These are phyloP conservation scores for Zhuqinia jingwanae DNA, from an alignment of 2,888 invertebrate species.

Conservation along the genomic window DNA sequence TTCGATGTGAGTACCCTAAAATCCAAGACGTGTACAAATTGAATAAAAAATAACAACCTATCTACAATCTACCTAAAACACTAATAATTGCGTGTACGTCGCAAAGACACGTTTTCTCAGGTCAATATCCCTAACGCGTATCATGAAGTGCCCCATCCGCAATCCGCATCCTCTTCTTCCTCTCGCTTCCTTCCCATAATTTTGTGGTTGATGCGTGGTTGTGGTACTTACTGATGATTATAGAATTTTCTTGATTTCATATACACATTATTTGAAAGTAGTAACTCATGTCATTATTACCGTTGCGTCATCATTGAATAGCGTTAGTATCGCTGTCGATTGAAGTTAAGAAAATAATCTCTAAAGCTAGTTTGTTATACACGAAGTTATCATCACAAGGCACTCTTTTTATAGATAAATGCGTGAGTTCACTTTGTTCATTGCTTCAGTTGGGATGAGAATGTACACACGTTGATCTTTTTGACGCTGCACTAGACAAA, in stretches of 20 bases:
- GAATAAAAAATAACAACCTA: no score
- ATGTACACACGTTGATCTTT: constrained; percentile 19
- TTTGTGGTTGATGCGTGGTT: neutral
- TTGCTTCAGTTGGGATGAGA: constrained; percentile 31
- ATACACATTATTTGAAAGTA: no score
- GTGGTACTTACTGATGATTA: no score
- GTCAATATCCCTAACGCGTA: neutral
- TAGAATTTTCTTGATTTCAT: no score
- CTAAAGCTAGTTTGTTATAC: neutral
- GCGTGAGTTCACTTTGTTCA: constrained; percentile 14
- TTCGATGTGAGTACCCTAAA: no score
- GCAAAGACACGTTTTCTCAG: neutral
- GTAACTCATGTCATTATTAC: neutral
- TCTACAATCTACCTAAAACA: no score
- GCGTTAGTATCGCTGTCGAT: neutral
- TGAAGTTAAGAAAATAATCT: neutral
- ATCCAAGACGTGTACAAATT: no score
- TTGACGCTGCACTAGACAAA: no score
- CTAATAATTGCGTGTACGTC: no score
- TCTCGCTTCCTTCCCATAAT: neutral
- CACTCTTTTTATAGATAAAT: constrained; percentile 42
- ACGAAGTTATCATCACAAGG: neutral
- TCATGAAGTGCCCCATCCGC: neutral
- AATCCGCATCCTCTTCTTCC: neutral
- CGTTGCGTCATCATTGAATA: neutral